Conservation (phyloP, 2,113 vertebrate genomes). For the Mesembrinibis cayennensis region DNA sequence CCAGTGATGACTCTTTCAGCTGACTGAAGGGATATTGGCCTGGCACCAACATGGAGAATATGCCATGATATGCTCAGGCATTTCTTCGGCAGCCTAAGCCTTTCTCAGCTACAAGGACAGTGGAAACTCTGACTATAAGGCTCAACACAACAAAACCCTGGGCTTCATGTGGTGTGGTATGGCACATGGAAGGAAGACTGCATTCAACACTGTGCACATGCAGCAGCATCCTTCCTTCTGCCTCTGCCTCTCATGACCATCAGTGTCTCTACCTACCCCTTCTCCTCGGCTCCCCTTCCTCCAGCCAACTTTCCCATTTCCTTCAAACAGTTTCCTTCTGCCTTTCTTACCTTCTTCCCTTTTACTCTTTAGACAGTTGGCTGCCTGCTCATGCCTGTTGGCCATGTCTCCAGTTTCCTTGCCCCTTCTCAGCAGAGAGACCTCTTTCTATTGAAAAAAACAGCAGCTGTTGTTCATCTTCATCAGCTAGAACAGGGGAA, state of each 20-base stretch:
- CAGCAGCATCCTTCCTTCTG: not conserved
- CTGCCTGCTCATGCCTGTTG: not conserved
- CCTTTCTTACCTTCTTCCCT: not conserved
- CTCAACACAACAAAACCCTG: not conserved
- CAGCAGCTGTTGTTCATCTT: constrained; percentile 25
- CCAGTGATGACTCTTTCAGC: not conserved
- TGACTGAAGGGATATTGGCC: not conserved
- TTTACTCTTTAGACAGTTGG: not conserved
- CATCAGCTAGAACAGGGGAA: not conserved
- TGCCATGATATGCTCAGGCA: not conserved
- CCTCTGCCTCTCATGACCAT: not conserved
- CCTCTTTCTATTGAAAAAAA: not conserved
- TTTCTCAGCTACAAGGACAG: not conserved
- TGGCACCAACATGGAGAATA: not conserved
- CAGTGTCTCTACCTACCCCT: not conserved
- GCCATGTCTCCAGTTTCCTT: not conserved
- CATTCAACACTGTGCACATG: not conserved
- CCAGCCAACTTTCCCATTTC: not conserved
- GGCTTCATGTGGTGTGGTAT: not conserved
- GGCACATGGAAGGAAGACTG: not conserved
- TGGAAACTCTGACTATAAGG: not conserved
- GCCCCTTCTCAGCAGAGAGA: not conserved
- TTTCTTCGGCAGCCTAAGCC: not conserved
- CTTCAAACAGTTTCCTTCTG: not conserved
- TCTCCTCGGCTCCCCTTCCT: not conserved